These are phyloP conservation scores for Drosophila stalkeri DNA, from an alignment of 2,888 invertebrate genomes.

Conservation along the genomic window DNA sequence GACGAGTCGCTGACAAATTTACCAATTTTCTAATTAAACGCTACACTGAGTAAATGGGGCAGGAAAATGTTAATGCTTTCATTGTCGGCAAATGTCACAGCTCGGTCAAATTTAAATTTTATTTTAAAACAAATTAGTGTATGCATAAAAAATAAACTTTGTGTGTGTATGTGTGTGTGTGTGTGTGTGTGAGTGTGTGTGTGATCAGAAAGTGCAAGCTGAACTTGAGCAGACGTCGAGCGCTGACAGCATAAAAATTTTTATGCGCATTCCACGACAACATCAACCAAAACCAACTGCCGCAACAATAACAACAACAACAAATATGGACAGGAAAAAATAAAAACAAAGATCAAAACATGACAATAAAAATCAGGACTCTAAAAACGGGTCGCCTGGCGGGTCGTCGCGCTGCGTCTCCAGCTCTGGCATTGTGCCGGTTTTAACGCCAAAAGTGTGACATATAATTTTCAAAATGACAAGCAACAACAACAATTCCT, in stretches of 20 bases:
- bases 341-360: slow-evolving; percentile 74
- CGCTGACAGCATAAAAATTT: slow-evolving; percentile 71
- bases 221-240: slow-evolving; percentile 38
- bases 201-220: slow-evolving; percentile 26
- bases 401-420: slow-evolving; percentile 40
- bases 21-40: slow-evolving; percentile 55
- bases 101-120: slow-evolving; percentile 20
- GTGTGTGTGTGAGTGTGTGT: not conserved
- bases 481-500: slow-evolving; percentile 55
- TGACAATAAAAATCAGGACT: slow-evolving; percentile 82
- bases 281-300: slow-evolving; percentile 41
- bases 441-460: slow-evolving; percentile 81
- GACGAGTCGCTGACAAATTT: slow-evolving; percentile 71
- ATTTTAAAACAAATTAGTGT: slow-evolving; percentile 19
- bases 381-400: slow-evolving; percentile 71
- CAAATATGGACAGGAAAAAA: slow-evolving; percentile 10
- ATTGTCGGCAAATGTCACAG: slow-evolving; percentile 37
- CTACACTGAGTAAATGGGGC: slow-evolving; percentile 55
- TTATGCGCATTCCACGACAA: slow-evolving; percentile 74
- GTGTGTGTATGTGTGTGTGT: slow-evolving; percentile 7
- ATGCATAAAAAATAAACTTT: slow-evolving; percentile 26
- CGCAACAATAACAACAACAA: slow-evolving; percentile 18
- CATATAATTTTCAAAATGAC: slow-evolving; percentile 80
- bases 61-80: slow-evolving; percentile 48
- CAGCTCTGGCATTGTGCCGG: slow-evolving; percentile 72